Evolutionary conservation across 30 jellyfish, hydroid and myxozoan genomes (phyloP).

Genomic region (Aurelia sp.): DNA sequence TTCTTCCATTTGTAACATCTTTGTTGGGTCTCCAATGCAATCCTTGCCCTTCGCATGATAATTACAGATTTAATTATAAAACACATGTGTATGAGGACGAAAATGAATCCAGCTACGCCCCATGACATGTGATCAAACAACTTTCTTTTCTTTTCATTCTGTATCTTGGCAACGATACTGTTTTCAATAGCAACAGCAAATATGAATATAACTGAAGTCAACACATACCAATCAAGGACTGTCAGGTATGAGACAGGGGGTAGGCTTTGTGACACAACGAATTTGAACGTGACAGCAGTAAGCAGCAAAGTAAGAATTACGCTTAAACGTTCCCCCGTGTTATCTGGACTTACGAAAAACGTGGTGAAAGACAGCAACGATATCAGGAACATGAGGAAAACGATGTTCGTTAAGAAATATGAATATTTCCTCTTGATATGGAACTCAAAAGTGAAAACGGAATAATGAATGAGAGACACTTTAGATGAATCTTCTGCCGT

Average conservation of each 20-base stretch:
- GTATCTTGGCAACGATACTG: slow-evolving; percentile 74
- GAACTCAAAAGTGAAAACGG: slow-evolving; percentile 68
- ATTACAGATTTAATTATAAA: slow-evolving; percentile 17
- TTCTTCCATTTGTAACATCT: slow-evolving; percentile 71
- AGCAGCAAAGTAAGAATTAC: slow-evolving; percentile 87
- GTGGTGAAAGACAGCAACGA: slow-evolving; percentile 89
- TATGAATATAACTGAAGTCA: slow-evolving; percentile 79
- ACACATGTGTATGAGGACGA: slow-evolving; percentile 37
- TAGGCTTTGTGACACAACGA: slow-evolving; percentile 87
- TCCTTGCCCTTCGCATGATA: slow-evolving; percentile 20
- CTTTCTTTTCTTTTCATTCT: background rate
- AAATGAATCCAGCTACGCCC: slow-evolving; percentile 27
- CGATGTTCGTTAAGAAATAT: slow-evolving; percentile 82
- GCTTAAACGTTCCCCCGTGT: slow-evolving; percentile 87
- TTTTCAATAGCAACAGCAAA: slow-evolving; percentile 83
- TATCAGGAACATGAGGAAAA: slow-evolving; percentile 86
- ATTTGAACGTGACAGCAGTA: slow-evolving; percentile 92
- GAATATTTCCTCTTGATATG: slow-evolving; percentile 80
- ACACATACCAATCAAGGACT: slow-evolving; percentile 86
- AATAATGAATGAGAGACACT: slow-evolving; percentile 75
- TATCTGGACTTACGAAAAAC: slow-evolving; percentile 71
- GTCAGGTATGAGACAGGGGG: slow-evolving; percentile 94
- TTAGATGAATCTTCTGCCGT: slow-evolving; percentile 60
- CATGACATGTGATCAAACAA: slow-evolving; percentile 32
- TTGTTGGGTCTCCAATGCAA: slow-evolving; percentile 42